Percentiles rank a stretch among this genome's conserved stretches.
Conservation (phyloP, 1,140 invertebrate species). For the Colletes latitarsis region DNA sequence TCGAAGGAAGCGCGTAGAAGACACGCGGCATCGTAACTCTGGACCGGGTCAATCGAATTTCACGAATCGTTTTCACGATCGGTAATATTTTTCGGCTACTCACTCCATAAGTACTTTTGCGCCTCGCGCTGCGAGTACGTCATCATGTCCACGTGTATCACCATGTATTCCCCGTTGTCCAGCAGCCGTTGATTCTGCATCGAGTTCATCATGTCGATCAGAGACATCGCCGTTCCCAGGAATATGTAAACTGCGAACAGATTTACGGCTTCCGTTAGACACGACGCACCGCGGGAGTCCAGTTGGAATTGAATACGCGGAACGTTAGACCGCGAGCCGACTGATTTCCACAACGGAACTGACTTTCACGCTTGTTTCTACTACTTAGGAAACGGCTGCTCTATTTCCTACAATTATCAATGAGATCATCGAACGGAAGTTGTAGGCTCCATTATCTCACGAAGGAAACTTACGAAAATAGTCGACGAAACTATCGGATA, state of each 20-base stretch:
- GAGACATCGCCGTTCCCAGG: slow-evolving; percentile 88
- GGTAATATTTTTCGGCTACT: slow-evolving; percentile 76
- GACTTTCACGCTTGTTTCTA: slow-evolving; percentile 35
- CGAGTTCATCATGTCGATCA: slow-evolving; percentile 94
- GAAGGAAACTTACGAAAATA: slow-evolving; percentile 1
- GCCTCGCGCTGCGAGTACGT: slow-evolving; percentile 89
- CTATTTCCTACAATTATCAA: slow-evolving; percentile 3
- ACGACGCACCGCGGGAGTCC: slow-evolving; percentile 39
- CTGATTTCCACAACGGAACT: slow-evolving; percentile 39
- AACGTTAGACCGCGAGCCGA: not conserved
- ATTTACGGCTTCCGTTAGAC: slow-evolving; percentile 28
- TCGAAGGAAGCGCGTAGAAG: not conserved
- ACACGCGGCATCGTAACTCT: not conserved
- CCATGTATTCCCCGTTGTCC: slow-evolving; percentile 95
- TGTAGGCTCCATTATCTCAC: not conserved
- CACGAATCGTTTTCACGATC: not conserved
- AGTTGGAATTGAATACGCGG: not conserved
- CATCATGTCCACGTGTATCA: slow-evolving; percentile 96
- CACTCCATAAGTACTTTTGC: slow-evolving; percentile 93
- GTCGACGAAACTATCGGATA: not conserved
- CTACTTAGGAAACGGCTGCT: not conserved
- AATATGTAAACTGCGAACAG: slow-evolving; percentile 93
- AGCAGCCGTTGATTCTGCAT: slow-evolving; percentile 94
- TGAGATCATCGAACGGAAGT: slow-evolving; percentile 13
- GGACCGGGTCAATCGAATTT: slow-evolving; percentile 37